Evolutionary conservation across 2,113 vertebrate species (phyloP).

Genomic region (Toxotes jaculatrix): DNA sequence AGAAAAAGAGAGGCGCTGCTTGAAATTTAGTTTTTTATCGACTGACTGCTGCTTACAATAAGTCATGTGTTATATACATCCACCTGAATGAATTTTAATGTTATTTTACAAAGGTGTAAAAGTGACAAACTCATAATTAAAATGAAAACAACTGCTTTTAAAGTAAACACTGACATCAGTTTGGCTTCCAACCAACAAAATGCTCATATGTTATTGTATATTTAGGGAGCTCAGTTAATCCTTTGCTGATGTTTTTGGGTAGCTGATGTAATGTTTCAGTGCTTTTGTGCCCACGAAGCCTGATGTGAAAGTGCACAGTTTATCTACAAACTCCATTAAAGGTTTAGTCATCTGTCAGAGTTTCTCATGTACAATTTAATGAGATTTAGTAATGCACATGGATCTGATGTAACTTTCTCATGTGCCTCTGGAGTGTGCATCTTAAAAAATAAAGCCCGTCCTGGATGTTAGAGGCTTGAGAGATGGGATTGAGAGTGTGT

Average conservation of each 20-base stretch:
- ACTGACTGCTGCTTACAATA: background rate
- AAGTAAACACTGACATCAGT: too few relatives aligned
- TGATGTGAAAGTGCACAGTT: constrained; percentile 23
- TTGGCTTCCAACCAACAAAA: background rate
- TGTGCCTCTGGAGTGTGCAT: background rate
- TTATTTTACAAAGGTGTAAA: background rate
- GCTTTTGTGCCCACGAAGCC: background rate
- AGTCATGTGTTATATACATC: background rate
- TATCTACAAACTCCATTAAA: constrained; percentile 52
- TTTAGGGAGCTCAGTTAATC: constrained; percentile 2
- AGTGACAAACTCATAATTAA: background rate
- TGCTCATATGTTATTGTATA: background rate
- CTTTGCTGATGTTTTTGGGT: background rate
- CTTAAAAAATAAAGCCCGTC: background rate
- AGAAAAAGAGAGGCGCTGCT: background rate
- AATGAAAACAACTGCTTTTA: background rate
- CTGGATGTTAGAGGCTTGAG: background rate
- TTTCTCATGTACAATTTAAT: background rate
- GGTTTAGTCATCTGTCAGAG: constrained; percentile 42
- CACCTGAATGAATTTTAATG: background rate
- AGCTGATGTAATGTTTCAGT: constrained; percentile 1
- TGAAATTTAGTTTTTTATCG: background rate
- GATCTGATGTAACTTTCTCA: constrained; percentile 18
- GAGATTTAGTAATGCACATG: background rate
- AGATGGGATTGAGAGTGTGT: background rate